Percentiles rank a stretch among this genome's conserved stretches.
phyloP scores from a whole-genome alignment of 2,113 vertebrate genomes.

The Petaurus breviceps region DNA sequence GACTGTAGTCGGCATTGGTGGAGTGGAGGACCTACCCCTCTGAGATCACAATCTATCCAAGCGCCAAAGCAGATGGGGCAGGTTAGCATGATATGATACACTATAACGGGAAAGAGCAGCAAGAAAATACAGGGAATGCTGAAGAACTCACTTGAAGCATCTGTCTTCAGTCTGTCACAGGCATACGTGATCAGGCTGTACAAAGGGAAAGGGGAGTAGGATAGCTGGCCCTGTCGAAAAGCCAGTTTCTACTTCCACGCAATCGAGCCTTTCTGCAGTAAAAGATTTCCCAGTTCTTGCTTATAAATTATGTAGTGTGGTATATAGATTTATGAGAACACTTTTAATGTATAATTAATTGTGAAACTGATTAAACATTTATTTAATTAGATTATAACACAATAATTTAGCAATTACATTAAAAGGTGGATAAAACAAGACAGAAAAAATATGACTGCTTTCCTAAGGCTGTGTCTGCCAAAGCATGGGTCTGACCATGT shows the following conservation, averaged over 20 bases:
- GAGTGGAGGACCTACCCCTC: background rate
- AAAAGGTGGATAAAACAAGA: constrained; percentile 25
- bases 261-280: background rate
- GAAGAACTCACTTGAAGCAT: constrained; percentile 6
- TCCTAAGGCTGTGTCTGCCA: background rate
- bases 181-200: background rate
- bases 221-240: background rate
- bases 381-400: constrained; percentile 37
- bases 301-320: constrained; percentile 20
- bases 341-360: constrained; percentile 56
- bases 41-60: background rate
- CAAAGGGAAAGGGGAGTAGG: constrained; percentile 14
- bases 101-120: background rate
- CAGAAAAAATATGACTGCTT: constrained; percentile 14
- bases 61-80: background rate
- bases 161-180: constrained; percentile 35
- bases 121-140: background rate
- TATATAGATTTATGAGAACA: constrained; percentile 6
- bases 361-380: constrained; percentile 44
- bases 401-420: background rate
- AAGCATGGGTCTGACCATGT: background rate
- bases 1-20: background rate
- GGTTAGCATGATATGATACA: constrained; percentile 29
- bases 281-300: background rate
- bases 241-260: background rate